phyloP scores from a whole-genome alignment of 2,113 vertebrate species.

The Rynchops niger region DNA sequence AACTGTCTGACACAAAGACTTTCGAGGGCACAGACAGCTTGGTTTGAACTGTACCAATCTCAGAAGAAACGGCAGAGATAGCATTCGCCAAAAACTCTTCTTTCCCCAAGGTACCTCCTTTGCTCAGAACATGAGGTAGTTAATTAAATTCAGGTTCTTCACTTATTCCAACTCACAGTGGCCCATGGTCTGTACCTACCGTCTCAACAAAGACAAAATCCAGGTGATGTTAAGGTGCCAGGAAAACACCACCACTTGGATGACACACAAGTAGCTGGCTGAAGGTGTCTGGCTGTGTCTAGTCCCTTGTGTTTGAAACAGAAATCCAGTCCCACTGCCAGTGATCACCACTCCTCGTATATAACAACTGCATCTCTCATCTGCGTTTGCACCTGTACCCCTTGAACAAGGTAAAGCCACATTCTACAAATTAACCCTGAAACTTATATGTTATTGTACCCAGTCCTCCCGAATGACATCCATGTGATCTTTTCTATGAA shows the following conservation, averaged over 20 bases:
- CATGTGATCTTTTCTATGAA: neutral
- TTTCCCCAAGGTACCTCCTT: neutral
- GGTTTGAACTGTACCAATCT: neutral
- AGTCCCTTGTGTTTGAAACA: neutral
- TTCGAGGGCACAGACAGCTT: neutral
- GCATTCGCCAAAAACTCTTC: neutral
- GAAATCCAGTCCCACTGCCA: neutral
- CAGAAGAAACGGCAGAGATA: neutral
- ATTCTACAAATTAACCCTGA: neutral
- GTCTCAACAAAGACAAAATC: neutral
- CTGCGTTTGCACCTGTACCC: neutral
- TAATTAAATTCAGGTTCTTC: neutral
- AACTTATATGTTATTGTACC: neutral
- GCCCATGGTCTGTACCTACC: neutral
- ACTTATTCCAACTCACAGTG: neutral
- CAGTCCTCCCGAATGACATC: neutral
- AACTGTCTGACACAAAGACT: neutral
- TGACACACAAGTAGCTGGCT: neutral
- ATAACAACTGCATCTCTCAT: neutral
- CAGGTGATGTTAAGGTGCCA: neutral
- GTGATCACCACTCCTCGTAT: neutral
- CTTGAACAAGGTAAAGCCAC: neutral
- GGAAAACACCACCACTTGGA: neutral
- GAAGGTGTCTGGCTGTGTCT: neutral
- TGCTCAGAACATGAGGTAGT: neutral